Base-by-base conservation (phyloP, 2,113 vertebrate species). In the Astatotilapia flaviijosephi region DNA sequence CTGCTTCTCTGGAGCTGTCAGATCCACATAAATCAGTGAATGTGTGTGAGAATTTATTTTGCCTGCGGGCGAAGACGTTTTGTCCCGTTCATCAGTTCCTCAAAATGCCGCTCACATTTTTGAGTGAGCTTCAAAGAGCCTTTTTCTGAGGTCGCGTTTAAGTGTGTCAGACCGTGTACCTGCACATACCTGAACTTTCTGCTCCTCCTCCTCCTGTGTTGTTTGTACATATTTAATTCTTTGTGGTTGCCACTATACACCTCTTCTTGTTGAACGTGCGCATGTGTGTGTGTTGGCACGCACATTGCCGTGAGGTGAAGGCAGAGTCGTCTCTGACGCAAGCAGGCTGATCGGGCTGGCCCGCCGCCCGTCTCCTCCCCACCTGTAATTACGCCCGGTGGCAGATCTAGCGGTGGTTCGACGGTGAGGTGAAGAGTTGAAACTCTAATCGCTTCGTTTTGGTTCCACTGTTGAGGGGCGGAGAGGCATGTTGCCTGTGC, bases 361-460 rank as follows among this genome's bases (percentile, higher is more conserved):
- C 54, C 73, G 23, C 77, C n/a, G 84, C 89, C 89, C 77, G 14
- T 75, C 88, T 91, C 85, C 84, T 88, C 83, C 79, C 68, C 88
- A 42, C 85, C 92, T 86, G 87, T 89, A 85, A 85, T 84, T 84
- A 86, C 19, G 9, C 65, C 90, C 19, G 15, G 35, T 81, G 91
- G 92, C 82, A 51, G 56, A 83, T 90, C 86, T 81, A 73, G 68
- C 62, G 9, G 82, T 68, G 21, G 31, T 88, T 88, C 62, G 33
- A 79, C 2, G n/a, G 28, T 2, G 68, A 89, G 92, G 90, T 92
- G 92, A 94, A 91, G 83, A 93, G 92, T 91, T 90, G 79, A 93
- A 90, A 1, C 40, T 88, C 31, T 85, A 84, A 91, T 91, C 7
- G 28, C 83, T 85, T 58, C 1, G 83, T 89, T 93, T 93, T 91